Percentiles rank a stretch among this genome's conserved stretches.
phyloP scores from a whole-genome alignment of 1,140 invertebrate species.

The Drosophila nebulosa region DNA sequence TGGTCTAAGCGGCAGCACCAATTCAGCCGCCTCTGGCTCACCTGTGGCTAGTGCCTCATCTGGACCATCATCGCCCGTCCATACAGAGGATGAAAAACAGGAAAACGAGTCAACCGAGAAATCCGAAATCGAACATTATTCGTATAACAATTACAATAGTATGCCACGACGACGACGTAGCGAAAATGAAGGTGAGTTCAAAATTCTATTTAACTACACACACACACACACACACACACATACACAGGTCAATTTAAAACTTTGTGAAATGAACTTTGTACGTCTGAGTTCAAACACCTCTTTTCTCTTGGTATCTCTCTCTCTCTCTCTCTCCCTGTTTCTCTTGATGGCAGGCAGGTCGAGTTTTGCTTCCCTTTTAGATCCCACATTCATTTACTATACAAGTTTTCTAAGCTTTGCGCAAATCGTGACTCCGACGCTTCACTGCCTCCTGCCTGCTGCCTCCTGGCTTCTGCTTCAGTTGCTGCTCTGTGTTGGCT shows the following conservation, averaged over 20 bases:
- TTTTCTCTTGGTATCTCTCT: not conserved
- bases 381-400: conserved; percentile 52
- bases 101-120: conserved; percentile 83
- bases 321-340: not conserved
- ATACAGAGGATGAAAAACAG: conserved; percentile 83
- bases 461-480: not conserved
- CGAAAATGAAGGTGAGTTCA: conserved; percentile 80
- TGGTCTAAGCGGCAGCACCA: conserved; percentile 61
- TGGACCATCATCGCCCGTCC: conserved; percentile 82
- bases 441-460: not conserved
- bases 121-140: conserved; percentile 60
- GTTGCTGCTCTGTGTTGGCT: conserved; percentile 22
- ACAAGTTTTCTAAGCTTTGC: conserved; percentile 65
- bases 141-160: conserved; percentile 55
- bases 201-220: not conserved
- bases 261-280: conserved; percentile 49
- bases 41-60: conserved; percentile 81
- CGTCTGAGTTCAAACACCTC: conserved; percentile 64
- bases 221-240: conserved; percentile 15
- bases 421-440: conserved; percentile 59
- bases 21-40: conserved; percentile 67
- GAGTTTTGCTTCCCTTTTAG: conserved; percentile 30
- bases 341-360: conserved; percentile 43
- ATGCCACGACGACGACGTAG: conserved; percentile 58
- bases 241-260: conserved; percentile 28